phyloP scores from a whole-genome alignment of 2,113 vertebrate genomes.

The Rallus limicola region DNA sequence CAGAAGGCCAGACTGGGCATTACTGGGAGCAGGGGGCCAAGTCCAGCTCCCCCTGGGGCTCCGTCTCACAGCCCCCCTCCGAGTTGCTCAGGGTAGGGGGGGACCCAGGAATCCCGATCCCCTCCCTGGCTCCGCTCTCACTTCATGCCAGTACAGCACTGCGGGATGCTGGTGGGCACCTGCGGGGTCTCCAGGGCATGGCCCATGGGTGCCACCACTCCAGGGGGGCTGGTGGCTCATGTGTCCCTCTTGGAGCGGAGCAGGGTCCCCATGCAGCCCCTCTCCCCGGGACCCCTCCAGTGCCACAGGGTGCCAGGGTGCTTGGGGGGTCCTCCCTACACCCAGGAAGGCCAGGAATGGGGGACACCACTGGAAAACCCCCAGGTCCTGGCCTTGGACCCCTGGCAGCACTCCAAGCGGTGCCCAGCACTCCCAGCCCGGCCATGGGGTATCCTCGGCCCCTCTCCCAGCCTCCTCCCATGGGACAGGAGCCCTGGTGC shows the following conservation, averaged over 20 bases:
- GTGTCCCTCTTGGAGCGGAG: neutral
- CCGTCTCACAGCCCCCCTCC: fast-evolving
- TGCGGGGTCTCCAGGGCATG: too few species aligned
- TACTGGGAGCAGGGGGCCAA: neutral
- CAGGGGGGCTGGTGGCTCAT: neutral
- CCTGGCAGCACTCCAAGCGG: fast-evolving
- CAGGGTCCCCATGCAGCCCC: neutral
- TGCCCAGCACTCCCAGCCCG: too few species aligned
- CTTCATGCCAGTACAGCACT: neutral
- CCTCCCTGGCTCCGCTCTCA: neutral
- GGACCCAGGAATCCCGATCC: fast-evolving
- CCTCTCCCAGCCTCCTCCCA: neutral
- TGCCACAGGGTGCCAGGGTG: fast-evolving
- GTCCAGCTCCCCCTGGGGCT: neutral
- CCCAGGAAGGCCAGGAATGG: neutral
- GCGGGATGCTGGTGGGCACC: neutral
- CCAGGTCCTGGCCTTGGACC: neutral
- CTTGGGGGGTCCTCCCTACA: neutral
- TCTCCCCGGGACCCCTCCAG: neutral
- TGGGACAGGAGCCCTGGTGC: neutral
- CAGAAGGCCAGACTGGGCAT: neutral
- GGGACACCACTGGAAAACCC: neutral
- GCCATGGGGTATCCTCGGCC: fast-evolving
- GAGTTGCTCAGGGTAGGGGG: neutral
- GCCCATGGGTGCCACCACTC: neutral